Evolutionary conservation across 2,113 vertebrate species (phyloP).

Genomic region (Gymnobelideus leadbeateri): DNA sequence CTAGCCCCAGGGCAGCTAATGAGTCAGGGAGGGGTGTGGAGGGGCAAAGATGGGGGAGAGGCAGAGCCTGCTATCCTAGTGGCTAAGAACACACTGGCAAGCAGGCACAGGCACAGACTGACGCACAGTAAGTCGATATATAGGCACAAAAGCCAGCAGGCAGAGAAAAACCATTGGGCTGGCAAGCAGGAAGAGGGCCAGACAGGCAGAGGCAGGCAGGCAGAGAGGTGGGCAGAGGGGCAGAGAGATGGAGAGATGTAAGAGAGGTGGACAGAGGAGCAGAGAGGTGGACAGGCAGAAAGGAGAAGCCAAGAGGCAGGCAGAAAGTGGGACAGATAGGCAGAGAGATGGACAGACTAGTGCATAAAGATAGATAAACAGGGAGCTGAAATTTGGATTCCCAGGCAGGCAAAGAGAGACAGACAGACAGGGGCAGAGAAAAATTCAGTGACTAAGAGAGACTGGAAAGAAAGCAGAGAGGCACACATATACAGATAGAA

Average conservation of each 20-base stretch:
- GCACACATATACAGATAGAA: neutral
- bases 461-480: neutral
- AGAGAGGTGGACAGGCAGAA: too few relatives aligned
- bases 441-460: neutral
- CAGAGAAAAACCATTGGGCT: neutral
- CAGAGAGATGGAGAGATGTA: too few relatives aligned
- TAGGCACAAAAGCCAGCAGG: neutral
- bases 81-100: neutral
- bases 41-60: neutral
- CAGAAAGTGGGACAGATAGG: too few relatives aligned
- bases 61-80: neutral
- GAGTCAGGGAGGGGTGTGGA: neutral
- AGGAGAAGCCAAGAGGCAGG: too few relatives aligned
- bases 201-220: neutral
- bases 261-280: too few relatives aligned
- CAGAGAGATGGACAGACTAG: neutral
- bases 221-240: too few relatives aligned
- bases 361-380: too few relatives aligned
- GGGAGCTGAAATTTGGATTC: too few relatives aligned
- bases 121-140: neutral
- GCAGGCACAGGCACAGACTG: neutral
- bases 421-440: too few relatives aligned
- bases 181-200: neutral
- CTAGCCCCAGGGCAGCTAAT: neutral
- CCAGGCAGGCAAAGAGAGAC: too few relatives aligned